phyloP scores from a whole-genome alignment of 2,797 vertebrate species.

The Falco biarmicus region DNA sequence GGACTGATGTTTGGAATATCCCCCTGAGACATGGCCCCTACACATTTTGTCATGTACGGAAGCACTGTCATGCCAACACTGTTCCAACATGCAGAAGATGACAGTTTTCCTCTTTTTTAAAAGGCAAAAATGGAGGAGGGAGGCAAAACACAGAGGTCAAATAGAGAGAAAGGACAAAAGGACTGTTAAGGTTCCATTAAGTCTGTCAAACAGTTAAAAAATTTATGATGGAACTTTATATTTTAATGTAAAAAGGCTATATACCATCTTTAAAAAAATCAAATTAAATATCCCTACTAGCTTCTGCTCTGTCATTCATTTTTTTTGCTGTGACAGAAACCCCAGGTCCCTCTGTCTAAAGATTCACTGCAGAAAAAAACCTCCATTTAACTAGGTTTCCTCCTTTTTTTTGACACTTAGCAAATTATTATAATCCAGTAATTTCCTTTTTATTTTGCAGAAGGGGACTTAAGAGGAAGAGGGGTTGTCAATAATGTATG shows the following conservation, averaged over 20 bases:
- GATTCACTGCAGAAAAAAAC: not conserved
- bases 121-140: not conserved
- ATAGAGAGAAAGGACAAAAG: not conserved
- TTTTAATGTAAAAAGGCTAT: not conserved
- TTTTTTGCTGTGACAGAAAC: not conserved
- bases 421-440: not conserved
- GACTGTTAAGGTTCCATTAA: not conserved
- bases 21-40: not conserved
- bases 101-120: too few species aligned
- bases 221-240: not conserved
- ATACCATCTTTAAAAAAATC: not conserved
- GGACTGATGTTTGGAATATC: not conserved
- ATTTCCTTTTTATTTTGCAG: not conserved
- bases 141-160: not conserved
- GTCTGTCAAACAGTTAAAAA: not conserved
- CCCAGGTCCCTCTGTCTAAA: not conserved
- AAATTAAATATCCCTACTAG: not conserved
- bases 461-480: not conserved
- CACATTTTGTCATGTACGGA: not conserved
- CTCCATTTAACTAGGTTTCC: not conserved
- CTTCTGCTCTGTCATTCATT: not conserved
- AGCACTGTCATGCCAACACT: not conserved
- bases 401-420: not conserved
- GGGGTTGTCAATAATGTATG: not conserved
- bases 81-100: not conserved